phyloP scores from a whole-genome alignment of 1,140 invertebrate species.

The Parapsyche elsis region DNA sequence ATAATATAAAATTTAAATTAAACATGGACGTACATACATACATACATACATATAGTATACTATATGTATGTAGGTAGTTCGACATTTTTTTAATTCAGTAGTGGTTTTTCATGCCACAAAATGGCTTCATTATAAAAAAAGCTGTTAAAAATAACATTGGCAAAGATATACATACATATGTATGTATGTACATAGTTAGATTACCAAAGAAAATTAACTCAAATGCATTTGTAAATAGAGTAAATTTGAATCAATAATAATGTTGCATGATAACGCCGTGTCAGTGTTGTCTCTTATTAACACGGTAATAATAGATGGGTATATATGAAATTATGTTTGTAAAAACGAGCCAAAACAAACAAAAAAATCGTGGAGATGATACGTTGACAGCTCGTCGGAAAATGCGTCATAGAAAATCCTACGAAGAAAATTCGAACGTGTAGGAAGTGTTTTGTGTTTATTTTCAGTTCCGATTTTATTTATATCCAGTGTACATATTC shows the following conservation, averaged over 20 bases:
- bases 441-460: constrained; percentile 14
- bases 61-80: too few species aligned
- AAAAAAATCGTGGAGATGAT: not conserved
- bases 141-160: too few species aligned
- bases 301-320: not conserved
- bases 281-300: not conserved
- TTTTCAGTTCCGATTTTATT: not conserved
- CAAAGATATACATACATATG: too few species aligned
- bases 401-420: constrained; percentile 33
- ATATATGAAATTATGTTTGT: not conserved
- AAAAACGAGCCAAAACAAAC: constrained; percentile 18
- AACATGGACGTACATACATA: too few species aligned
- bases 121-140: too few species aligned
- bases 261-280: not conserved
- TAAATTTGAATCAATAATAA: not conserved
- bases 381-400: constrained; percentile 17
- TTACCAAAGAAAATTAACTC: too few species aligned
- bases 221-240: not conserved
- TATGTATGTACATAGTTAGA: too few species aligned
- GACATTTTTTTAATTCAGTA: too few species aligned
- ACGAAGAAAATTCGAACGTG: constrained; percentile 17
- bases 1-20: too few species aligned
- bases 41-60: too few species aligned
- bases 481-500: not conserved
- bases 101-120: too few species aligned